A percentile compares a stretch with the other conserved stretches of the same genome.
phyloP scores from a whole-genome alignment of 35 echinoderm and acorn worm species.

The Lytechinus pictus region DNA sequence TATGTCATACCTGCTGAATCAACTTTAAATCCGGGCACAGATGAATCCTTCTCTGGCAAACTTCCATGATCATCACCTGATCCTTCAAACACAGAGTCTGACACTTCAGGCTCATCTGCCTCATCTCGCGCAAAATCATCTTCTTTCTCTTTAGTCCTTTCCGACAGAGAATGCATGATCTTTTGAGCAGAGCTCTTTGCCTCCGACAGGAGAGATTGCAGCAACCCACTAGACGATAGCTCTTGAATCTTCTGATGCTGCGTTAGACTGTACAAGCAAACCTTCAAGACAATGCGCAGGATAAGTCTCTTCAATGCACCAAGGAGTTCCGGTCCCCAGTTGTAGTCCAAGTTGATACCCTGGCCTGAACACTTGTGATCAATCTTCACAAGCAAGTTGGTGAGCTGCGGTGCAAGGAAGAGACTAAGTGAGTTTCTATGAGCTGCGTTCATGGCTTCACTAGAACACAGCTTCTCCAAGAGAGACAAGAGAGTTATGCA shows the following conservation, averaged over 20 bases:
- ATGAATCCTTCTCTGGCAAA: background rate
- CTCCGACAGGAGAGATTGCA: constrained; percentile 67
- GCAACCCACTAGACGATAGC: constrained; percentile 68
- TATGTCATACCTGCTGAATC: constrained; percentile 12
- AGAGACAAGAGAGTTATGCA: constrained; percentile 80
- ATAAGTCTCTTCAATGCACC: constrained; percentile 79
- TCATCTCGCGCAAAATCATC: constrained; percentile 48
- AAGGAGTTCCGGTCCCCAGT: constrained; percentile 63
- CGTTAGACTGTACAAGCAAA: constrained; percentile 79
- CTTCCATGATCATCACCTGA: background rate
- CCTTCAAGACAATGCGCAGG: constrained; percentile 79
- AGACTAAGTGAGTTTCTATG: constrained; percentile 73
- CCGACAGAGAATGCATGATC: background rate
- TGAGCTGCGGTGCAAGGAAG: constrained; percentile 88
- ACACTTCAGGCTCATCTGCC: constrained; percentile 21
- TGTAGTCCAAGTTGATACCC: constrained; percentile 24
- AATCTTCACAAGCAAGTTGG: constrained; percentile 65
- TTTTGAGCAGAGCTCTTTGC: constrained; percentile 53
- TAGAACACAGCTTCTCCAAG: constrained; percentile 82
- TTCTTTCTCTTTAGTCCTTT: background rate
- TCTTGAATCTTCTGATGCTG: constrained; percentile 70
- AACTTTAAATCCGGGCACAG: background rate
- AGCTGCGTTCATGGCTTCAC: constrained; percentile 81
- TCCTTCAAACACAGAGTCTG: constrained; percentile 58
- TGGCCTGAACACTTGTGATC: constrained; percentile 53